These are phyloP conservation scores for Istiophorus platypterus DNA, from an alignment of 2,113 vertebrate genomes.

Conservation along the genomic window DNA sequence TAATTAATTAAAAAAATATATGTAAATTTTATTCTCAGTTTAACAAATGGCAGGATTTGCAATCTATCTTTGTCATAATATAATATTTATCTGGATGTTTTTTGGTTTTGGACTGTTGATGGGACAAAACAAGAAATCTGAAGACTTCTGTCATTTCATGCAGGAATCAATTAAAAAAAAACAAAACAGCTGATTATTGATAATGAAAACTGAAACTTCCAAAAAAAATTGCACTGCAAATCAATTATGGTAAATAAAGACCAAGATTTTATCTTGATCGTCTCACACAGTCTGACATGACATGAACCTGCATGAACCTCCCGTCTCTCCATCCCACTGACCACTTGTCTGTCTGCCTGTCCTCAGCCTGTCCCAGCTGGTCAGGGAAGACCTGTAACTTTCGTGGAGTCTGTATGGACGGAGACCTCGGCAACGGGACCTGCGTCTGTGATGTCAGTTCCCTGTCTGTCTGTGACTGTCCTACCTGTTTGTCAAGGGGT, in stretches of 20 bases:
- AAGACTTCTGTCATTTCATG: too few relatives aligned
- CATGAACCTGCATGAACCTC: background rate
- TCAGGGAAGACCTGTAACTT: constrained; percentile 86
- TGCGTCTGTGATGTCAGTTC: constrained; percentile 91
- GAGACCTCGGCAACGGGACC: constrained; percentile 88
- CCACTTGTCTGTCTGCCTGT: constrained; percentile 18
- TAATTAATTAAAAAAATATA: too few relatives aligned
- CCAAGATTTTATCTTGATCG: background rate
- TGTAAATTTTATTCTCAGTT: too few relatives aligned
- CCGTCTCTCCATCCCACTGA: background rate
- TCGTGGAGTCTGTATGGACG: constrained; percentile 90
- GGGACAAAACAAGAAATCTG: too few relatives aligned
- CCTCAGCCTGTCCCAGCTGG: constrained; percentile 90
- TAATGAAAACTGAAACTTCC: too few relatives aligned
- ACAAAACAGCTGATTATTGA: too few relatives aligned
- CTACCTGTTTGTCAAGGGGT: background rate
- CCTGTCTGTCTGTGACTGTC: background rate
- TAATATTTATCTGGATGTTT: too few relatives aligned
- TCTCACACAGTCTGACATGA: background rate
- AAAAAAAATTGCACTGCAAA: too few relatives aligned
- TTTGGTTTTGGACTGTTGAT: too few relatives aligned
- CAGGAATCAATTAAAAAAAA: too few relatives aligned
- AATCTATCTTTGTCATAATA: too few relatives aligned
- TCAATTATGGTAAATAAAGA: background rate
- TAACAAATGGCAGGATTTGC: too few relatives aligned